phyloP scores from a whole-genome alignment of 2,797 vertebrate species.

The Onychomys leucogaster region DNA sequence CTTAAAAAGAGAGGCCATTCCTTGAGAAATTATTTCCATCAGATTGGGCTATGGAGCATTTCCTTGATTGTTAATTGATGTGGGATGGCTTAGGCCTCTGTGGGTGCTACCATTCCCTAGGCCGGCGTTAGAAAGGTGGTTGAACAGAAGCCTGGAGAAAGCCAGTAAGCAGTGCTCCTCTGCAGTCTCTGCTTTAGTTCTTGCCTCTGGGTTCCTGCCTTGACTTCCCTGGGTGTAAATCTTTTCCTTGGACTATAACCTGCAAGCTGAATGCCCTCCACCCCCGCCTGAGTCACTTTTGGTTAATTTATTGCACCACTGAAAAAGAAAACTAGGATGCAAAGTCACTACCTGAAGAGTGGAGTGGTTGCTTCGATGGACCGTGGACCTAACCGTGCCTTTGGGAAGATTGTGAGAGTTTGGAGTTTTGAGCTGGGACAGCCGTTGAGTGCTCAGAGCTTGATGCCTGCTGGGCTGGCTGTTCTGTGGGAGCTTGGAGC shows the following conservation, averaged over 20 bases:
- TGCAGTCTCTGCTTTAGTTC: not conserved
- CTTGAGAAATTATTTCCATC: not conserved
- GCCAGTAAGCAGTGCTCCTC: not conserved
- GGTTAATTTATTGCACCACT: not conserved
- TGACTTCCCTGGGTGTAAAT: not conserved
- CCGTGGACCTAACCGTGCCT: not conserved
- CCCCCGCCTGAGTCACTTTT: not conserved
- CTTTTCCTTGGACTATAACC: not conserved
- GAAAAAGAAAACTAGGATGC: not conserved
- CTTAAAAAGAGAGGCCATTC: not conserved
- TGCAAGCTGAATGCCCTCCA: not conserved
- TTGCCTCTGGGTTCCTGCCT: not conserved
- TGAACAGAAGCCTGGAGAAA: not conserved
- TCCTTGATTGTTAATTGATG: not conserved
- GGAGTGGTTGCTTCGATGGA: not conserved
- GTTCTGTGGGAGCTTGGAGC: not conserved
- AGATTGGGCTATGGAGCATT: not conserved
- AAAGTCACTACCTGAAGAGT: not conserved
- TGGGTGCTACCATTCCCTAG: not conserved
- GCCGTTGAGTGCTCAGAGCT: not conserved
- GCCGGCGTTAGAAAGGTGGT: not conserved
- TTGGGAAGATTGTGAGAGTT: not conserved
- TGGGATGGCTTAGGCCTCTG: not conserved
- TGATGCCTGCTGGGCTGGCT: not conserved
- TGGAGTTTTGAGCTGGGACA: not conserved